Evolutionary conservation across 2,113 vertebrate genomes (phyloP), one percentile per base, ranked within the genome.

Genomic region (Megaleporinus macrocephalus): DNA sequence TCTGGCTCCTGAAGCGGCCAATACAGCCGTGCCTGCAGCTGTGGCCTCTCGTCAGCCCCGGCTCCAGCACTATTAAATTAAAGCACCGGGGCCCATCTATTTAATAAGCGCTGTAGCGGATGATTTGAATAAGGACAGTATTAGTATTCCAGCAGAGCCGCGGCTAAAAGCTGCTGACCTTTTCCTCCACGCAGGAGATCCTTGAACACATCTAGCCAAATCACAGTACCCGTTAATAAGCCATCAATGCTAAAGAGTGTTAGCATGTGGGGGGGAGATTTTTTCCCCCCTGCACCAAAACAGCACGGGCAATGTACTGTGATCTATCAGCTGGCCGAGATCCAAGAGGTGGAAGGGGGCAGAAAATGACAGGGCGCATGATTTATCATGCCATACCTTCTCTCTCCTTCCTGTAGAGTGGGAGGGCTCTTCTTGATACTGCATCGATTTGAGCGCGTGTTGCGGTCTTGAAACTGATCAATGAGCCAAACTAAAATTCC

Each of bases 81-180:
- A 95, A 95, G 94, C 95, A 94, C 94, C 94, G 91, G 95, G 95
- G 95, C 96, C 81, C 85, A 74, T 82, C 78, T 84, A 96, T 97
- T 98, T 97, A 97, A 98, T 98, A 98, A 99, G 96, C 94, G 91
- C 93, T 94, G 94, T 94, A 96, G 95, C 93, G 95, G 95, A 95
- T 97, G 93, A 99, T 98, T 99, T 98, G 96, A 99, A 98, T 98
- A 97, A 98, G 96, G 95, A 96, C 91, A 94, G 90, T 95, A 97
- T 99, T 98, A 98, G 96, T 97, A 99, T 98, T 98, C 97, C 93
- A 90, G 90, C 92, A 91, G 94, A 95, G 96, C 95, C 94, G 24
- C 96, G 94, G 95, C 95, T 96, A 98, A 97, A 97, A 97, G 96
- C 95, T 97, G 96, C 96, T 97, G 97, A 98, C 97, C 97, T 98